Evolutionary conservation across 1,140 invertebrate genomes (phyloP).

Genomic region (Drosophila tsacasi): DNA sequence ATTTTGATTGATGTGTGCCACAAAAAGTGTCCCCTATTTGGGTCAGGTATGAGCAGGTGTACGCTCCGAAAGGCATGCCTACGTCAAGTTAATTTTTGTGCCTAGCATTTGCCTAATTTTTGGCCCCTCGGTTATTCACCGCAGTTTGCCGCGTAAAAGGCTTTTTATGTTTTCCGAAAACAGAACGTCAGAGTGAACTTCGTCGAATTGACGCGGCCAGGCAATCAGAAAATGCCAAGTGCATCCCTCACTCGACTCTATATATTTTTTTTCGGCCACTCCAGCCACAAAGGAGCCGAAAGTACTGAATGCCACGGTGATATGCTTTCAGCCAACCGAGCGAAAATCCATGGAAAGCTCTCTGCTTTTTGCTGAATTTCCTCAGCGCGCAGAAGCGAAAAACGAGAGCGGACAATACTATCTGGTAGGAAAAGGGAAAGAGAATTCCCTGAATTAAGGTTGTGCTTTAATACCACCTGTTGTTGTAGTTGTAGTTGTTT

Average conservation of each 20-base stretch:
- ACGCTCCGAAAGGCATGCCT: neutral
- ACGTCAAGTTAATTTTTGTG: constrained; percentile 44
- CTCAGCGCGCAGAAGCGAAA: constrained; percentile 63
- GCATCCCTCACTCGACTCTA: constrained; percentile 40
- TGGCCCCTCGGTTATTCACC: constrained; percentile 25
- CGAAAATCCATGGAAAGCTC: constrained; percentile 32
- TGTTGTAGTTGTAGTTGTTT: constrained; percentile 59
- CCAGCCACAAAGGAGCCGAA: constrained; percentile 71
- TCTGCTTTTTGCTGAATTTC: constrained; percentile 64
- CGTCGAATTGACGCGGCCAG: constrained; percentile 50
- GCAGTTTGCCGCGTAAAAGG: constrained; percentile 24
- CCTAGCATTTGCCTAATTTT: constrained; percentile 26
- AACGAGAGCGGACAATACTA: neutral
- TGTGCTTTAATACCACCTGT: constrained; percentile 54
- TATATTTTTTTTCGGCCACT: constrained; percentile 55
- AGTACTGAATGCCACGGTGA: constrained; percentile 60
- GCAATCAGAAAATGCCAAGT: constrained; percentile 73
- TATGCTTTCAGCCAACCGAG: constrained; percentile 27
- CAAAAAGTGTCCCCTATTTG: constrained; percentile 52
- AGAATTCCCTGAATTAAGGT: constrained; percentile 8
- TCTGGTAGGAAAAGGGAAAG: neutral
- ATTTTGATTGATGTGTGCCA: constrained; percentile 77
- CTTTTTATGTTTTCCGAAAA: constrained; percentile 39
- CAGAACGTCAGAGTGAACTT: constrained; percentile 34
- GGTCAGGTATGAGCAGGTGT: constrained; percentile 10